Conservation (phyloP, 2,888 invertebrate species). For the Sepioteuthis lessoniana region DNA sequence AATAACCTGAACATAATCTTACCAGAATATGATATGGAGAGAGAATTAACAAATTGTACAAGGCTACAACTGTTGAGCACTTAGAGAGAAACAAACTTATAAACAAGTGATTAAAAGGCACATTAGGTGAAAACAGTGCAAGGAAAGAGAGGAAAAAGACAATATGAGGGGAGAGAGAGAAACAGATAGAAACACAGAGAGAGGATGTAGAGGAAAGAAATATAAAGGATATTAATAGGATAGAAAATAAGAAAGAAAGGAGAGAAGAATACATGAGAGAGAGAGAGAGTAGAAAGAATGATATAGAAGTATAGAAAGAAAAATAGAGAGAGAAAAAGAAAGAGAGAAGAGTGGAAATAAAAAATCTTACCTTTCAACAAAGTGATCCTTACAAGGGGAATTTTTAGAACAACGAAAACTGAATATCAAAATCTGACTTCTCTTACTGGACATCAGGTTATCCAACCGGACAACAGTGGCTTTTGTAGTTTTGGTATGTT, state of each 20-base stretch:
- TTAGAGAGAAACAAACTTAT: too few relatives aligned
- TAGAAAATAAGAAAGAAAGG: too few relatives aligned
- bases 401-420: not conserved
- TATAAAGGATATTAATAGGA: too few relatives aligned
- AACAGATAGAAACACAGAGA: not conserved
- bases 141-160: not conserved
- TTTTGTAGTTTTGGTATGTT: slow-evolving; percentile 13
- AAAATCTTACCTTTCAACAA: not conserved
- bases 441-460: not conserved
- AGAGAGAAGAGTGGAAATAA: not conserved
- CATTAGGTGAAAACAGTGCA: not conserved
- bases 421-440: not conserved
- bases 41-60: too few relatives aligned
- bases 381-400: slow-evolving; percentile 25
- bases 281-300: not conserved
- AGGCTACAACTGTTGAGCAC: too few relatives aligned
- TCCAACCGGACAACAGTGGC: not conserved
- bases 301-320: not conserved
- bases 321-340: not conserved
- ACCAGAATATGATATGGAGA: not conserved
- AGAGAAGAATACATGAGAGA: not conserved
- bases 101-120: too few relatives aligned
- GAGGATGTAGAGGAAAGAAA: not conserved
- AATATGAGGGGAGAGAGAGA: not conserved
- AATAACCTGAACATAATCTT: too few relatives aligned